Evolutionary conservation across 1,140 invertebrate species (phyloP).

Genomic region (Apis florea): DNA sequence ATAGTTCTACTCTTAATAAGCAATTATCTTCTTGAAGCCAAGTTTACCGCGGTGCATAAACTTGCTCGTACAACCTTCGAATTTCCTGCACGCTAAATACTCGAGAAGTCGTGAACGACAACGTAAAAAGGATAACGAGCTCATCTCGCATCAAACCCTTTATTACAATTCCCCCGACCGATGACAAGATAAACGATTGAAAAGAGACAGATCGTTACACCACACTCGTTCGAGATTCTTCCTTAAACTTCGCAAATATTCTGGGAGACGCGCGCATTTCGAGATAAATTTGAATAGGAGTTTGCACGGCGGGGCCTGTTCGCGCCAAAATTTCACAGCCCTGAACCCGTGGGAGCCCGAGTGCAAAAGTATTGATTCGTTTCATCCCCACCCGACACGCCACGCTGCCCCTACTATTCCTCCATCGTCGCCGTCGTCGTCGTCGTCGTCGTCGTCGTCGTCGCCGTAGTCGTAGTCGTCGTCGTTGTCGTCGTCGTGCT

Average conservation of each 20-base stretch:
- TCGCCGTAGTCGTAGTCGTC: conserved; percentile 27
- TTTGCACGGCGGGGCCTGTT: conserved; percentile 21
- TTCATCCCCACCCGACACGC: conserved; percentile 42
- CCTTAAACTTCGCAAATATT: too few relatives aligned
- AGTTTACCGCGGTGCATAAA: conserved; percentile 41
- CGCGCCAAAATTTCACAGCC: conserved; percentile 61
- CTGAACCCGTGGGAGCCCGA: conserved; percentile 63
- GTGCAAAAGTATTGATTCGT: conserved; percentile 71
- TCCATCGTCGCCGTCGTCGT: too few relatives aligned
- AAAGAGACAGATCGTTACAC: too few relatives aligned
- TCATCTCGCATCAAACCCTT: not conserved
- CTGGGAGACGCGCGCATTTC: too few relatives aligned
- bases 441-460: conserved; percentile 23
- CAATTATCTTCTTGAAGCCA: conserved; percentile 46
- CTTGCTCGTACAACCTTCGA: conserved; percentile 2
- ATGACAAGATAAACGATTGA: not conserved
- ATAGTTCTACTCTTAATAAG: conserved; percentile 42
- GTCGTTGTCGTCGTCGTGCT: conserved; percentile 47
- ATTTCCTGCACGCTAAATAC: not conserved
- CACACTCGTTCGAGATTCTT: too few relatives aligned
- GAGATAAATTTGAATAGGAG: too few relatives aligned
- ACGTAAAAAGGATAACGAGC: not conserved
- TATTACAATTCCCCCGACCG: too few relatives aligned
- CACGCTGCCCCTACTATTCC: conserved; percentile 46
- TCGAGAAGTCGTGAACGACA: not conserved